A percentile compares a stretch with the other conserved stretches of the same genome.
Evolutionary conservation across 2,888 invertebrate species (phyloP).

Genomic region (Euzetes globulus): DNA sequence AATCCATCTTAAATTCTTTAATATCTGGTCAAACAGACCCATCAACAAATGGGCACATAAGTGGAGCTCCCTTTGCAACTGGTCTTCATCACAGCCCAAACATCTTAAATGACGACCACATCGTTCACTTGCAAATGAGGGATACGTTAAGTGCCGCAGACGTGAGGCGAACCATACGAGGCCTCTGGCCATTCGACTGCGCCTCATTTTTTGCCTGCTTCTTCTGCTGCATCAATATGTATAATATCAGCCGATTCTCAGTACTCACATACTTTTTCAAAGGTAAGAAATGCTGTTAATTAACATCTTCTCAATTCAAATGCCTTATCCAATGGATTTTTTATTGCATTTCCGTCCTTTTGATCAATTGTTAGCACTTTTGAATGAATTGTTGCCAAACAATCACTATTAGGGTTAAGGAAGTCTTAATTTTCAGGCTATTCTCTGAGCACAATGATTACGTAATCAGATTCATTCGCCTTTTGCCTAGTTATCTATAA

Average conservation of each 20-base stretch:
- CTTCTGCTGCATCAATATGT: conserved; percentile 76
- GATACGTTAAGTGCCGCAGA: conserved; percentile 25
- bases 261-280: conserved; percentile 79
- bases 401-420: conserved; percentile 10
- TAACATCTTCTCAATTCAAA: neutral
- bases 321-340: neutral
- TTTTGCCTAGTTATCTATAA: too few species aligned
- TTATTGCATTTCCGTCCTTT: neutral
- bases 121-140: conserved; percentile 18
- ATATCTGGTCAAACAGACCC: neutral
- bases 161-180: conserved; percentile 34
- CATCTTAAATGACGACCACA: neutral
- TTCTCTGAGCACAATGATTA: too few species aligned
- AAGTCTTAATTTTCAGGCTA: neutral
- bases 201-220: conserved; percentile 73
- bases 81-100: neutral
- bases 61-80: neutral
- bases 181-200: conserved; percentile 49
- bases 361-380: neutral
- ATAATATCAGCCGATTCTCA: conserved; percentile 79
- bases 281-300: conserved; percentile 51
- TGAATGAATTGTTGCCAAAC: neutral
- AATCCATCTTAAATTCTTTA: neutral
- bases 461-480: too few species aligned
- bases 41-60: neutral